Base-by-base conservation (phyloP, 2,888 invertebrate genomes). In the Melolontha melolontha region DNA sequence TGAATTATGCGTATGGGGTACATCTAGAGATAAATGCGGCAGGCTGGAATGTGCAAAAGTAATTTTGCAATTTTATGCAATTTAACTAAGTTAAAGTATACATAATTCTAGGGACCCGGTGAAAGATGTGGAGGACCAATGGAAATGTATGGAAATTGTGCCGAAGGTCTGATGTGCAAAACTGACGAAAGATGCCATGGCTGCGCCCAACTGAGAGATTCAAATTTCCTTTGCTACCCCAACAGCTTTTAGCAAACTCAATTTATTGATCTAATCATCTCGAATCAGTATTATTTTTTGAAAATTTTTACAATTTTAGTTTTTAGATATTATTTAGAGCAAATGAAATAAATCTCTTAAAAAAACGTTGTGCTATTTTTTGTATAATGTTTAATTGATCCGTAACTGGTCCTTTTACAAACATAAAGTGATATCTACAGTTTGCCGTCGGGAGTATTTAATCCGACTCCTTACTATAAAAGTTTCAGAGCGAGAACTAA, bases 1-100 rank as follows among this genome's bases (percentile, higher is more conserved):
- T 27, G 73, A 78, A 12, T 55, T 72, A 12, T 83, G 83, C 67
- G 54, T 75, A 10, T 83, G 78, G 77, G 83, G 83, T 14, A 82
- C 82, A 75, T 75, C 77, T 11, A 74, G 78, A 63, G 78, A 83
- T 68, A 70, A 69, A 29, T 83, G 83, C 70, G 74, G 75, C 34
- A 72, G 81, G 72, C 75, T 81, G 70, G 77, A 80, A 4, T 83
- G 83, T 67, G 79, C 80, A 55, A 83, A 81, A 77, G 83, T 83
- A 77, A 16, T 16, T n/a, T n/a, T n/a, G n/a, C n/a, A n/a, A n/a
- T n/a, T n/a, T n/a, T n/a, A n/a, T n/a, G n/a, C n/a, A n/a, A n/a
- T 22, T 22, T 22, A 22, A 22, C 4, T 22, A 22, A 22, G 2
- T 22, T 22, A 22, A 22, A 1, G 4, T 22, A 4, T 22, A 50